A percentile compares a stretch with the other conserved stretches of the same genome.
Evolutionary conservation across 2,797 vertebrate genomes (phyloP).

Genomic region (Sciaenops ocellatus): DNA sequence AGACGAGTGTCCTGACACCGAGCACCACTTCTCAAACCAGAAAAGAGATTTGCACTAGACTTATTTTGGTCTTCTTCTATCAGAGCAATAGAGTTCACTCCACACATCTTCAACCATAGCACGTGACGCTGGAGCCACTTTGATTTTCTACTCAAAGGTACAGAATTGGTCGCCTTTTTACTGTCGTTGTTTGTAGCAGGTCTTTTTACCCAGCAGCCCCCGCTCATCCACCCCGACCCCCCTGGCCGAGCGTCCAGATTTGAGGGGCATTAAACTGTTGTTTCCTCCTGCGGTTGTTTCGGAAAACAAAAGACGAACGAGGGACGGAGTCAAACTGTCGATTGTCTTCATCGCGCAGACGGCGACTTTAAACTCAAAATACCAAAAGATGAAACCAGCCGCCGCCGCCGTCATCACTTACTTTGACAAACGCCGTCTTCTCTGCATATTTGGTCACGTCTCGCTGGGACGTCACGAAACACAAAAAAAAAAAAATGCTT

Average conservation of each 20-base stretch:
- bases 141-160: slow-evolving; percentile 67
- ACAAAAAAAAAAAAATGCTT: slow-evolving; percentile 64
- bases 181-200: slow-evolving; percentile 63
- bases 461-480: slow-evolving; percentile 53
- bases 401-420: slow-evolving; percentile 53
- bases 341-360: slow-evolving; percentile 64
- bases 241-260: slow-evolving; percentile 73
- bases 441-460: slow-evolving; percentile 69
- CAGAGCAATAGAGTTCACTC: slow-evolving; percentile 87
- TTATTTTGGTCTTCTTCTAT: slow-evolving; percentile 85
- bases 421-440: slow-evolving; percentile 55
- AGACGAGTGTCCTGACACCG: slow-evolving; percentile 75
- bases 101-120: slow-evolving; percentile 71
- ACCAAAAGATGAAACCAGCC: slow-evolving; percentile 74
- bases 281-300: slow-evolving; percentile 85
- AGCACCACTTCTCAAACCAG: slow-evolving; percentile 85
- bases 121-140: slow-evolving; percentile 35
- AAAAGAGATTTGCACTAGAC: slow-evolving; percentile 91
- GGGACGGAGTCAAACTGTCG: slow-evolving; percentile 63
- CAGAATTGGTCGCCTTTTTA: slow-evolving; percentile 68
- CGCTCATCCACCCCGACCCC: slow-evolving; percentile 35
- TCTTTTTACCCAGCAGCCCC: slow-evolving; percentile 43
- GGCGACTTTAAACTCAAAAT: slow-evolving; percentile 52
- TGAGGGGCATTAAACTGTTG: slow-evolving; percentile 81
- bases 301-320: slow-evolving; percentile 76